Percentiles rank a stretch among this genome's conserved stretches.
Evolutionary conservation across 2,888 invertebrate genomes (phyloP).

Genomic region (Hydrotaea cyrtoneurina): DNA sequence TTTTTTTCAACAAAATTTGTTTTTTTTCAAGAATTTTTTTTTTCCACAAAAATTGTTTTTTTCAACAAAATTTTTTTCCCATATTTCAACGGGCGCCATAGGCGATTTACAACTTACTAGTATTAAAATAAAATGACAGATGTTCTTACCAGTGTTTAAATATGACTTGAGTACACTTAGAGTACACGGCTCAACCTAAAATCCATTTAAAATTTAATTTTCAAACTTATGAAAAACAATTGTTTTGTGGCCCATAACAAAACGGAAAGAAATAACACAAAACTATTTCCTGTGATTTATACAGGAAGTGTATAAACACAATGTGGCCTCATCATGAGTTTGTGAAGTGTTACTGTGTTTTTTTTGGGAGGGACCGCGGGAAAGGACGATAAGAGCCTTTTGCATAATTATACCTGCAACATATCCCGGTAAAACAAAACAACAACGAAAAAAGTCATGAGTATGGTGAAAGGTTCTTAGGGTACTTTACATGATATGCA

Average conservation of each 20-base stretch:
- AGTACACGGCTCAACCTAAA: not conserved
- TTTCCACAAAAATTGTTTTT: no score
- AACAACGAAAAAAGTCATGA: not conserved
- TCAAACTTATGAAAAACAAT: slow-evolving; percentile 17
- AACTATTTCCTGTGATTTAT: slow-evolving; percentile 34
- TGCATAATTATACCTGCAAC: slow-evolving; percentile 19
- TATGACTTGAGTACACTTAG: no score
- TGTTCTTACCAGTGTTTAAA: no score
- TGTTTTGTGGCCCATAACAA: not conserved
- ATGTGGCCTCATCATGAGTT: not conserved
- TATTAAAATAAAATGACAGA: no score
- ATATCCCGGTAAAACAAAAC: not conserved
- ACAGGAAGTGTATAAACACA: slow-evolving; percentile 1
- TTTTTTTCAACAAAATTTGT: no score
- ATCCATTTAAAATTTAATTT: slow-evolving; percentile 19
- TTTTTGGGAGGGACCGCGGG: not conserved
- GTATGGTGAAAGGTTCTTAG: slow-evolving; percentile 15
- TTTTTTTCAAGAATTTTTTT: no score
- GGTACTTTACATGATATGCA: not conserved
- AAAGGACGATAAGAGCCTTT: slow-evolving; percentile 21
- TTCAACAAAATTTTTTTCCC: no score
- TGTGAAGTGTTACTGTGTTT: not conserved
- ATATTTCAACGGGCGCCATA: no score
- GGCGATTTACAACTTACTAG: no score
- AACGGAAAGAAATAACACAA: not conserved